These are phyloP conservation scores for Megatriorchis doriae DNA, from an alignment of 2,113 vertebrate species.

Conservation along the genomic window DNA sequence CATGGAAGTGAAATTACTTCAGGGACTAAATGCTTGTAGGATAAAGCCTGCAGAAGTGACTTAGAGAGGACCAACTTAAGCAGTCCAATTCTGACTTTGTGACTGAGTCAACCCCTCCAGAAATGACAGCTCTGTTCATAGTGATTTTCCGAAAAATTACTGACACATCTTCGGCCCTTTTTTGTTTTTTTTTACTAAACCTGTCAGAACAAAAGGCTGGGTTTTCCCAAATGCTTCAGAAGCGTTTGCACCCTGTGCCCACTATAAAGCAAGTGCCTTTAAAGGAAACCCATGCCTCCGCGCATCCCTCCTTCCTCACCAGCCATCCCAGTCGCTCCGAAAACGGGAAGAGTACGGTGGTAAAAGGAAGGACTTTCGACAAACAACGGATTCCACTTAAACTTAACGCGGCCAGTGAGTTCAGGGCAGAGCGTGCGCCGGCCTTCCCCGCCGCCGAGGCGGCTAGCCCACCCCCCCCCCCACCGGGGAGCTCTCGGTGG, in stretches of 20 bases:
- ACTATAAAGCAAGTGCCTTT: accelerated
- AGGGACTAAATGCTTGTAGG: background rate
- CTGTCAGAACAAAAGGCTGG: background rate
- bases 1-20: background rate
- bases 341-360: background rate
- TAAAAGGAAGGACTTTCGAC: no score
- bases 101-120: background rate
- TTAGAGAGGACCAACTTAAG: background rate
- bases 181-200: no score
- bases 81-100: background rate
- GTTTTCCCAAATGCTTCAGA: background rate
- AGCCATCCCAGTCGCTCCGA: background rate
- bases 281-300: background rate
- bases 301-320: background rate
- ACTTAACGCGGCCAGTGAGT: accelerated
- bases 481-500: no score
- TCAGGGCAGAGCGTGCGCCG: background rate
- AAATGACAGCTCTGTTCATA: background rate
- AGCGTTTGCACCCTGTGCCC: background rate
- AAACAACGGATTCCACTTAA: background rate
- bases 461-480: no score
- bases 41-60: background rate
- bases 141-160: background rate
- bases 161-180: background rate
- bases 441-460: background rate